Evolutionary conservation across 2,113 vertebrate genomes (phyloP).

Genomic region (Echinops telfairi): DNA sequence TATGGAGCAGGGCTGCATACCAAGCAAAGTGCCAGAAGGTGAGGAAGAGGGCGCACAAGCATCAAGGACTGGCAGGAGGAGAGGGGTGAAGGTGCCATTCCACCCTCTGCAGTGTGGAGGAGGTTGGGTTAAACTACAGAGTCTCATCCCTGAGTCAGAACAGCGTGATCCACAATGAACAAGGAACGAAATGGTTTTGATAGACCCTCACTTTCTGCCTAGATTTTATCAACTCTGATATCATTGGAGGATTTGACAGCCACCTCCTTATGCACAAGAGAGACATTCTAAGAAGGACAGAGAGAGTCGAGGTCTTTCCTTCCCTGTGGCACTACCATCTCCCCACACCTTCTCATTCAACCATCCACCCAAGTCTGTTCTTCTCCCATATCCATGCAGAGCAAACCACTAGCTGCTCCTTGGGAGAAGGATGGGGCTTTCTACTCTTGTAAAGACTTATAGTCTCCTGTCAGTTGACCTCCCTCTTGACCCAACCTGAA

Average conservation of each 20-base stretch:
- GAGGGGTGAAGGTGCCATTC: background rate
- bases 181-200: background rate
- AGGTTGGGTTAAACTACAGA: background rate
- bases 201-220: background rate
- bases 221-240: background rate
- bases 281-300: background rate
- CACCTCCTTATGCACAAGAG: background rate
- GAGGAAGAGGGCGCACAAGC: conserved; percentile 1
- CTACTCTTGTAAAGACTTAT: too few relatives aligned
- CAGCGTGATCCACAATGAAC: background rate
- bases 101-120: background rate
- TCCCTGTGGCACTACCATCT: background rate
- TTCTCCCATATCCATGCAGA: too few relatives aligned
- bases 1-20: background rate
- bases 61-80: background rate
- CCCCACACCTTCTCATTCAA: background rate
- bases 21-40: background rate
- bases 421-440: too few relatives aligned
- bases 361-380: background rate
- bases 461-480: too few relatives aligned
- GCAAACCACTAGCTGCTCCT: too few relatives aligned
- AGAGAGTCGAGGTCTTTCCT: background rate
- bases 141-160: background rate
- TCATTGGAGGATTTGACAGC: background rate
- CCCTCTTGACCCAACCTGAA: too few relatives aligned